Percentiles rank a stretch among this genome's conserved stretches.
phyloP scores from a whole-genome alignment of 2,113 vertebrate species.

The Tetrax tetrax region DNA sequence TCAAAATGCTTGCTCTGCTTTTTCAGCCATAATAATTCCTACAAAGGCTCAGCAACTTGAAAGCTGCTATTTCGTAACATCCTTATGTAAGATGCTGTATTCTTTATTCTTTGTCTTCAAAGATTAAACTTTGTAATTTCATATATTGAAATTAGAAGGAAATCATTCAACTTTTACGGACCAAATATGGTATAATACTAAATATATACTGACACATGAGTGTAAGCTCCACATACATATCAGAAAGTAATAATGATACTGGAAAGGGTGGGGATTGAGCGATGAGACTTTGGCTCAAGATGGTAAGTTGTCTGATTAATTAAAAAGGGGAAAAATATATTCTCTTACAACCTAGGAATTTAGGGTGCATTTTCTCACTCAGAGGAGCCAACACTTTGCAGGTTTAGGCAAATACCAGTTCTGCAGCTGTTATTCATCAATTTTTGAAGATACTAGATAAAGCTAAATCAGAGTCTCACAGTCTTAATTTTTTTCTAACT shows the following conservation, averaged over 20 bases:
- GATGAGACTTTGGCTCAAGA: not conserved
- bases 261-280: not conserved
- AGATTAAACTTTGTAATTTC: not conserved
- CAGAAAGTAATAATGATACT: not conserved
- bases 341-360: not conserved
- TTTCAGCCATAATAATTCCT: not conserved
- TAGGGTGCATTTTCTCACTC: not conserved
- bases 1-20: not conserved
- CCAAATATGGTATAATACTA: not conserved
- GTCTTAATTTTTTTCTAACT: constrained; percentile 18
- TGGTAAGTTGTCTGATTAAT: not conserved
- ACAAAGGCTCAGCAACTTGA: not conserved
- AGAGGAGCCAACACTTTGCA: not conserved
- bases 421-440: constrained; percentile 33
- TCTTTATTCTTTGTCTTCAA: not conserved
- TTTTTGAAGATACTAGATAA: constrained; percentile 40
- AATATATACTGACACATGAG: not conserved
- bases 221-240: not conserved
- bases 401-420: constrained; percentile 39
- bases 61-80: not conserved
- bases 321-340: not conserved
- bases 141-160: not conserved
- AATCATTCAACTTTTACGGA: not conserved
- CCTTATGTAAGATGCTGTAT: rapidly evolving
- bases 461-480: not conserved